Evolutionary conservation across 35 echinoderm and acorn worm genomes (phyloP), one percentile per base, ranked within the genome.

Genomic region (Holothuria glaberrima): DNA sequence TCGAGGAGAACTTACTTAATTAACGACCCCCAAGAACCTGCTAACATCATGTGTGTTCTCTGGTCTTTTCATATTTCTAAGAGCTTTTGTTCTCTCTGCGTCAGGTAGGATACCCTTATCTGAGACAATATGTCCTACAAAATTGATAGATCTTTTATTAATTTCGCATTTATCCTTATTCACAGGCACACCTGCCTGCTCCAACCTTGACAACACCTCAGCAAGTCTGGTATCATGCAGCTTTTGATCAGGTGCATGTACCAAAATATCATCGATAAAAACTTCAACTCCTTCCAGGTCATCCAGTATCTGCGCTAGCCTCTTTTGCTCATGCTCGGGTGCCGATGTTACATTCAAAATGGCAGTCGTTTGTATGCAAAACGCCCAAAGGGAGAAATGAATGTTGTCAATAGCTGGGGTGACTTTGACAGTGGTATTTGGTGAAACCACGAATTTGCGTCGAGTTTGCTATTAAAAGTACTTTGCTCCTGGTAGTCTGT

Each of bases 131-230:
- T 93, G 91, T 28, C 94, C 94, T 59, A 97, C 67, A 85, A 94
- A 93, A 5, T 73, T 58, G 17, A 91, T 74, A n/a, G 62, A 46
- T 34, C 21, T 70, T 13, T 81, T 32, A 63, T 18, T 48, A 50
- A 97, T 90, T 48, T 88, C 65, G 60, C 88, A 97, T 90, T 97
- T 97, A 12, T 81, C 80, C 58, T 91, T 84, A 50, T 97, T 93
- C 7, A 93, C 54, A 12, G 59, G 71, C 50, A 95, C 71, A 7
- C 91, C 88, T 30, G 88, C 87, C 22, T 68, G 25, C 16, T 93
- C 63, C 14, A 92, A 77, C 20, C 81, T 86, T 57, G 75, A 21
- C 27, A 94, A 54, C 19, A 91, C 88, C 22, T 77, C 76, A 9
- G 19, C 54, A 9, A 95, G 56, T 71, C 63, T 58, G 17, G 59